These are phyloP conservation scores for Cinara cedri DNA, from an alignment of 2,888 invertebrate species.

Conservation along the genomic window DNA sequence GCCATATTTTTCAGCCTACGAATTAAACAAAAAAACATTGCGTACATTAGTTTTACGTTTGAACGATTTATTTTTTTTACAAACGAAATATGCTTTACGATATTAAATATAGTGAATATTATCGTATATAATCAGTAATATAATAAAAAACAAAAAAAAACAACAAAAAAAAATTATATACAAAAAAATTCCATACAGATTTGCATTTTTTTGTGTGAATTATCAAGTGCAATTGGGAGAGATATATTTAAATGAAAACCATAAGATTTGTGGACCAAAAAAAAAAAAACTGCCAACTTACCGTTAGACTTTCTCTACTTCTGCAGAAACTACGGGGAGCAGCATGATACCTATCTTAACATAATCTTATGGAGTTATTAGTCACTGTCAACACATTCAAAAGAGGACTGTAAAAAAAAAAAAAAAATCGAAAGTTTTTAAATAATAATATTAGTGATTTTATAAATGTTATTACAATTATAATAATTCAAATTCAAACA, in stretches of 20 bases:
- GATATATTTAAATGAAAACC: neutral
- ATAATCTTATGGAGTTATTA: constrained; percentile 34
- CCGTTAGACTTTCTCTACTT: constrained; percentile 35
- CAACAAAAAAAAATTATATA: too few species aligned
- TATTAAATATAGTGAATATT: too few species aligned
- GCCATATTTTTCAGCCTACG: too few species aligned
- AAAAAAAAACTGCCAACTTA: neutral
- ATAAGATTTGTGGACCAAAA: constrained; percentile 4
- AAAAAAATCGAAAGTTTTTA: constrained; percentile 13
- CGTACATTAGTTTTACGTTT: too few species aligned
- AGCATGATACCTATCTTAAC: constrained; percentile 25
- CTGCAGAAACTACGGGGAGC: neutral
- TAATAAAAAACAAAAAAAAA: too few species aligned
- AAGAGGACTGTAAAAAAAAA: neutral
- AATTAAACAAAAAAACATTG: too few species aligned
- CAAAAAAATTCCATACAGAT: too few species aligned
- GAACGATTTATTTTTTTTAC: too few species aligned
- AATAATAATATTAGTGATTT: neutral
- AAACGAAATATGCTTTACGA: too few species aligned
- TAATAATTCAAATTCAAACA: too few species aligned
- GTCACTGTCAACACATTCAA: constrained; percentile 12
- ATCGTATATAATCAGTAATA: too few species aligned
- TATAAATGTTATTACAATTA: neutral
- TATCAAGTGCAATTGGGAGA: neutral
- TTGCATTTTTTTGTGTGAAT: too few species aligned